Base-by-base conservation (phyloP, 2,888 invertebrate species). In the Zaprionus bogoriensis region DNA sequence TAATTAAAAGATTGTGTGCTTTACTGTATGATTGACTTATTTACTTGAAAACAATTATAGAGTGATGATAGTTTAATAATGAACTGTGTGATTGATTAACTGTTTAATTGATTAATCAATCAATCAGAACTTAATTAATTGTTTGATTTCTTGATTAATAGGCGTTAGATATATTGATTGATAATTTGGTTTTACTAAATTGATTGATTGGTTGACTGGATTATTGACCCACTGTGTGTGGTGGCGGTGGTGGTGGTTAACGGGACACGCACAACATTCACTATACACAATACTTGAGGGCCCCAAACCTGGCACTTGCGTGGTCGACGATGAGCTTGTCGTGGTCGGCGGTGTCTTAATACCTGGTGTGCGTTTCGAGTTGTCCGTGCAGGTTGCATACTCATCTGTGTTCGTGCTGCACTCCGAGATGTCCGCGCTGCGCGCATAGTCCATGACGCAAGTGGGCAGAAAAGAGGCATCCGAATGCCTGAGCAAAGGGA, bases 331-430 rank as follows among this genome's bases (percentile, higher is more conserved):
- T 76, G 90, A 90, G 87, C 89, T 90, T 72, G 89, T 88, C 90
- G 92, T 87, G 87, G 90, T 90, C 72, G 89, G 86, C 86, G 91
- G 89, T 74, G 91, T 92, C 91, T 90, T 91, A 90, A 88, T 92
- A 92, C 91, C 92, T 92, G 87, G 92, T 88, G 89, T 92, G 81
- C 90, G 92, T 90, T 94, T 93, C 14, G 95, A 95, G 86, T 94
- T 95, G 87, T 95, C 95, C 53, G 95, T 97, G 89, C 97, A 97
- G 78, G 97, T 97, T 73, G 96, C 95, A 90, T 97, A 97, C 91
- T 97, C 97, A 90, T 97, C 96, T 17, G 95, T 95, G 36, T 95
- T 93, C 2, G 93, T 95, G 63, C 97, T 97, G 84, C 96, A 96
- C 92, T 97, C 97, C n/a, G 96, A 96, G 50, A 96, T 92, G 88